Conservation (phyloP, 2,797 vertebrate genomes). For the Anniella stebbinsi region DNA sequence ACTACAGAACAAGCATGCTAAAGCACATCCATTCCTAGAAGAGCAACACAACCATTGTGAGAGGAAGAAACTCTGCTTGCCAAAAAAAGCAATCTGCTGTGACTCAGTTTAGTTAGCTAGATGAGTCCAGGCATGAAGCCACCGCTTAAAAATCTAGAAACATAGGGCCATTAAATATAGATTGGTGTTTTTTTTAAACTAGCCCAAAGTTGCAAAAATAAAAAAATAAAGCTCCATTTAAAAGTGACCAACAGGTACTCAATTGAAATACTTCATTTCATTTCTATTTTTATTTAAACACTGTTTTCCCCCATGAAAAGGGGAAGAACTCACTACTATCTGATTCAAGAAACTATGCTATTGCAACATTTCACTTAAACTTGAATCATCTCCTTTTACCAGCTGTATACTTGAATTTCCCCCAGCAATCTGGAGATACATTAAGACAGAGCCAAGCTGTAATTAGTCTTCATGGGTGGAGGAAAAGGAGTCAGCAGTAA, state of each 20-base stretch:
- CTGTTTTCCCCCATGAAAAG: not conserved
- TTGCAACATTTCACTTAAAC: conserved; percentile 28
- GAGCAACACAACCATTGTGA: not conserved
- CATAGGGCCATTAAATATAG: not conserved
- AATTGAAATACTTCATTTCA: not conserved
- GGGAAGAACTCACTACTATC: not conserved
- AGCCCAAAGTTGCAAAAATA: not conserved
- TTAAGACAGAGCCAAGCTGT: conserved; percentile 46
- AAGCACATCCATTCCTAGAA: not conserved
- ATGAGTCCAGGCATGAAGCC: not conserved
- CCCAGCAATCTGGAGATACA: conserved; percentile 46
- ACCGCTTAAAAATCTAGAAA: not conserved
- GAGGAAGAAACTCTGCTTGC: not conserved
- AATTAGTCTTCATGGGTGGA: conserved; percentile 64
- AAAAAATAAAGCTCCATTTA: not conserved
- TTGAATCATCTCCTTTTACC: conserved; percentile 51
- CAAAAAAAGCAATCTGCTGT: not conserved
- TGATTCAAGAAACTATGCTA: conserved; percentile 7
- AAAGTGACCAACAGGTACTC: not conserved
- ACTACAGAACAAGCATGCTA: not conserved
- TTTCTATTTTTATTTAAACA: not conserved
- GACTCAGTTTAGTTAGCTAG: not conserved
- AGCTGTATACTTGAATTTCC: conserved; percentile 31
- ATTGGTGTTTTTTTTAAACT: not conserved
- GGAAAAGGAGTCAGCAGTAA: conserved; percentile 54